phyloP scores from a whole-genome alignment of 2,888 invertebrate genomes.

The Orthosia cruda region DNA sequence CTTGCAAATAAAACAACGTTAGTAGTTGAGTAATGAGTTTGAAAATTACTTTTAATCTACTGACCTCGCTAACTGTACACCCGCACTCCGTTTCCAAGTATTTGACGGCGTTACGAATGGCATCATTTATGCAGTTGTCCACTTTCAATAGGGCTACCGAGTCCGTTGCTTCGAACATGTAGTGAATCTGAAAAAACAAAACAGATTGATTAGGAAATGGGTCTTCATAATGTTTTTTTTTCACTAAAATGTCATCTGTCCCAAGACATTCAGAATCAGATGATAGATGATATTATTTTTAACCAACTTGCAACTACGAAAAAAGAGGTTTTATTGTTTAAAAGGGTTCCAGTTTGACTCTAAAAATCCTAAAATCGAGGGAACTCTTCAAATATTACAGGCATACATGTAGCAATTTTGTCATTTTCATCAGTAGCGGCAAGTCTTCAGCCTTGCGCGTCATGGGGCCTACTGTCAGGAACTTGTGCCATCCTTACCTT shows the following conservation, averaged over 20 bases:
- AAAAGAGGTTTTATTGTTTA: no score
- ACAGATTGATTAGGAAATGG: not conserved
- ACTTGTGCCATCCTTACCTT: no score
- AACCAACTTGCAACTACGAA: no score
- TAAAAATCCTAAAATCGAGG: no score
- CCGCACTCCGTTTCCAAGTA: constrained; percentile 90
- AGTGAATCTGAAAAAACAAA: constrained; percentile 87
- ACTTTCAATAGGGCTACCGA: constrained; percentile 90
- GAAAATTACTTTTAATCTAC: not conserved
- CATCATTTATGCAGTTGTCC: constrained; percentile 88
- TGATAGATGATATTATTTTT: no score
- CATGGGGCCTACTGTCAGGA: no score
- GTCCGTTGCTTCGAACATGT: constrained; percentile 92
- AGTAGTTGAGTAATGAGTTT: not conserved
- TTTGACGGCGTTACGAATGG: constrained; percentile 87
- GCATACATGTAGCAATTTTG: no score
- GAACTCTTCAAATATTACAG: no score
- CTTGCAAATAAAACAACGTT: no score
- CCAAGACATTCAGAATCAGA: no score
- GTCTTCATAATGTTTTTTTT: not conserved
- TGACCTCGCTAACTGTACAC: constrained; percentile 78
- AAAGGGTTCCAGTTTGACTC: no score
- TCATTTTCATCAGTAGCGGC: constrained; percentile 91
- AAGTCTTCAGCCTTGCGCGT: no score
- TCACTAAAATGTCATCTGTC: not conserved